Evolutionary conservation across 2,113 vertebrate species (phyloP), one percentile per base, ranked within the genome.

Genomic region (Chionis minor): DNA sequence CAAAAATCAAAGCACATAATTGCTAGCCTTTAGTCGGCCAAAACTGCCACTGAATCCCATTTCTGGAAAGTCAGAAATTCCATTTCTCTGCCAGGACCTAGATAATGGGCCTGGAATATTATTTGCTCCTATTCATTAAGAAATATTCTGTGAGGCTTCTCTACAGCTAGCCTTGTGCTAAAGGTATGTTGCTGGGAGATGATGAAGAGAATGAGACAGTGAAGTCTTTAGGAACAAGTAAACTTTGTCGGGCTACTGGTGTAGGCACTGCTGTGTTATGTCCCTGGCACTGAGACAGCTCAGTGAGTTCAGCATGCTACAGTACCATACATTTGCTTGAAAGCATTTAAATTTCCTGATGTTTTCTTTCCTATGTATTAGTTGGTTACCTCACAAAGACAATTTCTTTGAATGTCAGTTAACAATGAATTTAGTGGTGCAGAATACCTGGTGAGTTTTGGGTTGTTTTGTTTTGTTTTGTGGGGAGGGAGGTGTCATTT

Each of bases 401-500:
- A 49, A 8, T 38, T 77, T 70, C 7, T 38, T 69, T 15, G 66
- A 54, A 61, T 19, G 56, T 70, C 13, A 62, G 26, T 86, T 70
- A 61, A 38, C 3, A 38, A 45, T 40, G 14, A 10, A 45, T 38
- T 59, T 80, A 35, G 18, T 49, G 14, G 40, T 66, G 51, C 6
- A 66, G 49, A 89, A 69, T 27, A 38, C 0, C 3, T 54, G 5
- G 1, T 38, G 21, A 35, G 3, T 12, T 52, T 74, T 26, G 12
- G 4, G 16, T 65, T 32, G 20, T 4, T 26, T 40, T 38, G 9
- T 44, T 42, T 74, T 30, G 12, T 5, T 20, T 65, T 32, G 20
- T 4, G 8, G 7, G 4, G 6, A 1, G 6, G 2, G 2, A 16
- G 5, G 3, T 54, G 12, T 2, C 24, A 35, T 83, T 79, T 92